Base-by-base conservation (phyloP, 2,888 invertebrate species). In the Eurytoma adleriae region DNA sequence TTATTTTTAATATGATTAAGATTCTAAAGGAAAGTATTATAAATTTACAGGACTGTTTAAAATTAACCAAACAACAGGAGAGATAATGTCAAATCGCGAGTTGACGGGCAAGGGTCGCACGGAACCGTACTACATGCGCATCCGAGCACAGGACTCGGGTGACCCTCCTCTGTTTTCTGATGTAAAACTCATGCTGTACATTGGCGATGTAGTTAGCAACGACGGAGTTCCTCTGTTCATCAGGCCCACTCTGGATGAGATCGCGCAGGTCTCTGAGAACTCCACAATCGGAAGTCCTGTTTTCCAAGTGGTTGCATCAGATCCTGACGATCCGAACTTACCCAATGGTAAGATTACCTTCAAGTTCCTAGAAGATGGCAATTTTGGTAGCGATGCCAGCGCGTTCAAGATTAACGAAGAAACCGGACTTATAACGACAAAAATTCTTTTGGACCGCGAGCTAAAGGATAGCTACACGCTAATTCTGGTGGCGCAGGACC, bases 201-300 rank as follows among this genome's bases (percentile, higher is more conserved):
- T 96, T 57, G 96, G 96, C 0, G 96, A 96, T 85, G 95, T 96
- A 0, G 95, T 95, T 70, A 94, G 94, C 79, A 96, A 96, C 85
- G 96, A 96, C 88, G 96, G 96, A 0, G 95, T 96, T 0, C 96
- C 96, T 0, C 92, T 93, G 30, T 95, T 96, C 86, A 93, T 95
- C 18, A 92, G 94, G 74, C 96, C 96, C 0, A 93, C 93, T 10
- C 90, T 93, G 3, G 95, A 95, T 59, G 95, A 96, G 89, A 91
- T 92, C n/a, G 93, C 96, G 0, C 93, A 92, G 85, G 91, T 96
- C 5, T 93, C 94, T 20, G 96, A 96, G 93, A 96, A 96, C 86
- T 94, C 95, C 1, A 94, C 95, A 0, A 92, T 95, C 59, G 95
- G 95, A 0, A 94, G 95, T 0, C 92, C 94, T 0, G 96, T 96